Evolutionary conservation across 2,888 invertebrate species (phyloP), one percentile per base, ranked within the genome.

Genomic region (Euspilapteryx auroguttella): DNA sequence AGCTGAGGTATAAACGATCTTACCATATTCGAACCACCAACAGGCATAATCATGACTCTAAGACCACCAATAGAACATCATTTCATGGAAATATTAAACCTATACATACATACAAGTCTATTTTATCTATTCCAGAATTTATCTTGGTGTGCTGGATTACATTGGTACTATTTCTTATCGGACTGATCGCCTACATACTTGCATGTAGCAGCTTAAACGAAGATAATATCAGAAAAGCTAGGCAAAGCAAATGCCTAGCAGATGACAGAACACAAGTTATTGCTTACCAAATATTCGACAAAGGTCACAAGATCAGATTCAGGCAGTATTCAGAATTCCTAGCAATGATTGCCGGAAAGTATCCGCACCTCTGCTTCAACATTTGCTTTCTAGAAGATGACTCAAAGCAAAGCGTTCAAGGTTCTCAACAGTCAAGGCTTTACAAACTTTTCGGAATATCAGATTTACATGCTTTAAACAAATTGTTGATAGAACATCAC

Each of bases 141-240:
- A 35, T 68, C 26, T 65, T 68, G 5, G 58, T 61, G 26, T 68
- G 64, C 37, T 71, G 73, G 69, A 63, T 71, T 58, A 58, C 68
- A 2, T 36, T 61, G 5, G 55, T 63, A 32, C 40, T 71, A 12
- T 36, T 71, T 10, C 58, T 57, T 15, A 57, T 69, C 40, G 58
- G 61, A 2, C 56, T 63, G 31, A 39, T 69, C 5, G 49, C 62
- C 6, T 57, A 69, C 41, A 69, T 61, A 34, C 50, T 22, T 8
- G 13, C 11, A 12, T 11, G 54, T 5, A 32, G 71, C 25, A 59
- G 59, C 2, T 47, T 64, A 42, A 53, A 55, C 12, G 48, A 53
- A 0, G 57, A 56, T 34, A 43, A 25, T 58, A 58, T 28, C 44
- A 55, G 4, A 36, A 11, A 11, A 11, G 37, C 62, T 3, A 37